Conservation (phyloP, 2,797 vertebrate species). For the Chiloscyllium punctatum region DNA sequence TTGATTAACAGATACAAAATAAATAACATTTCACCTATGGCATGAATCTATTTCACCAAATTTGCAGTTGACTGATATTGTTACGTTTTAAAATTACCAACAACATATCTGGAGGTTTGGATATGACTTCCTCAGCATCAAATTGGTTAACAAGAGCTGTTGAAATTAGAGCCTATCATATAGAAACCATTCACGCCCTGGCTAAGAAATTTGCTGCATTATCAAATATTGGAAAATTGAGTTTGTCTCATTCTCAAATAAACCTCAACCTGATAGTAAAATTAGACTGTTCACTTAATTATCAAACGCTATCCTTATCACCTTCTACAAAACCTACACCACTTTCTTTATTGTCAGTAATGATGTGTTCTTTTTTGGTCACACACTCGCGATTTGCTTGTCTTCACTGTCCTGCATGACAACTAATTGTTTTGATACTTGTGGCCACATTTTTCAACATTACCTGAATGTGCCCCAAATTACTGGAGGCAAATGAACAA, state of each 20-base stretch:
- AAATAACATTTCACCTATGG: background rate
- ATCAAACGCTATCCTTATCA: background rate
- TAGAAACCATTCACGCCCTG: background rate
- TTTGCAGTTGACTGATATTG: background rate
- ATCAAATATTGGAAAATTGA: background rate
- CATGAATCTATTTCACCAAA: background rate
- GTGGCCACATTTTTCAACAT: slow-evolving; percentile 76
- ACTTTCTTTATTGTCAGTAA: slow-evolving; percentile 50
- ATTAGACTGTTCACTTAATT: background rate
- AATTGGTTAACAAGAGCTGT: background rate
- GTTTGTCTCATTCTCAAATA: background rate
- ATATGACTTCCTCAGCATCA: background rate
- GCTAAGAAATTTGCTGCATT: background rate
- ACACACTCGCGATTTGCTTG: slow-evolving; percentile 82
- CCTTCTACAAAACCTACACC: background rate
- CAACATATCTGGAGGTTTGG: background rate
- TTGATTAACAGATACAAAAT: background rate
- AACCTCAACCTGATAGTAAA: background rate
- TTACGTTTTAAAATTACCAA: background rate
- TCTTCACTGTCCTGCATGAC: slow-evolving; percentile 79
- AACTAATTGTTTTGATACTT: slow-evolving; percentile 78
- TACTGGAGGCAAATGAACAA: slow-evolving; percentile 63
- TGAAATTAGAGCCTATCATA: background rate
- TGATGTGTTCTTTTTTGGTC: slow-evolving; percentile 82
- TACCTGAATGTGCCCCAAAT: slow-evolving; percentile 68